Conservation (phyloP, 1,140 invertebrate genomes). For the Macrocentrus cingulum region DNA sequence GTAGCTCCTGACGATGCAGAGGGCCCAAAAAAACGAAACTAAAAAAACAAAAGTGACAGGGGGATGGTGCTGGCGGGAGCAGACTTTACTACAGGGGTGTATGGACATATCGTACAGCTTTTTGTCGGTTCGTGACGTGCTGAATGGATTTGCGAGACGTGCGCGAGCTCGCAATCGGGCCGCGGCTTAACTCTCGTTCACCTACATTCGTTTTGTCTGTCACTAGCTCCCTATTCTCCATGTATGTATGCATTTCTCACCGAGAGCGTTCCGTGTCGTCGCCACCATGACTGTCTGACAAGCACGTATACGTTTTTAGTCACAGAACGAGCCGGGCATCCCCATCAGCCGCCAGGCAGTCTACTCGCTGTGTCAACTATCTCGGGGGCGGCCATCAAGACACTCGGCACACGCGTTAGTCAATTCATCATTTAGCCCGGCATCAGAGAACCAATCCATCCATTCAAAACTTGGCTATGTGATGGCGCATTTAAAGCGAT, state of each 20-base stretch:
- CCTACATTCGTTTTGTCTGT: conserved; percentile 1
- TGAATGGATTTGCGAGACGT: conserved; percentile 45
- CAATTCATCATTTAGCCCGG: conserved; percentile 38
- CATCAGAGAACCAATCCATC: conserved; percentile 23
- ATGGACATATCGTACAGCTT: conserved; percentile 7
- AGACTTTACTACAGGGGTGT: not conserved
- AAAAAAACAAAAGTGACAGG: not conserved
- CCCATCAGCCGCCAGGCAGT: not conserved
- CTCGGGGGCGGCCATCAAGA: conserved; percentile 20
- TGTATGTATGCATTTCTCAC: not conserved
- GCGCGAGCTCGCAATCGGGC: conserved; percentile 47
- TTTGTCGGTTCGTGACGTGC: conserved; percentile 47
- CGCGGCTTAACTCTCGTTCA: conserved; percentile 44
- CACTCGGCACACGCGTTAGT: conserved; percentile 27
- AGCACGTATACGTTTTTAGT: conserved; percentile 8
- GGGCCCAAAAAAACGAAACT: not conserved
- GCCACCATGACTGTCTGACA: not conserved
- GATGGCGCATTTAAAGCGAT: conserved; percentile 37
- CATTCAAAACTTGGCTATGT: conserved; percentile 36
- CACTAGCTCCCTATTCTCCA: not conserved
- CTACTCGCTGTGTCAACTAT: not conserved
- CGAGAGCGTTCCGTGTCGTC: not conserved
- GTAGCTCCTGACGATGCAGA: no score
- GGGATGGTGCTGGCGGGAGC: not conserved
- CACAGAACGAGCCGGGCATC: conserved; percentile 4